Conservation (phyloP, 2,888 invertebrate species). For the Diplolepis rosae region DNA sequence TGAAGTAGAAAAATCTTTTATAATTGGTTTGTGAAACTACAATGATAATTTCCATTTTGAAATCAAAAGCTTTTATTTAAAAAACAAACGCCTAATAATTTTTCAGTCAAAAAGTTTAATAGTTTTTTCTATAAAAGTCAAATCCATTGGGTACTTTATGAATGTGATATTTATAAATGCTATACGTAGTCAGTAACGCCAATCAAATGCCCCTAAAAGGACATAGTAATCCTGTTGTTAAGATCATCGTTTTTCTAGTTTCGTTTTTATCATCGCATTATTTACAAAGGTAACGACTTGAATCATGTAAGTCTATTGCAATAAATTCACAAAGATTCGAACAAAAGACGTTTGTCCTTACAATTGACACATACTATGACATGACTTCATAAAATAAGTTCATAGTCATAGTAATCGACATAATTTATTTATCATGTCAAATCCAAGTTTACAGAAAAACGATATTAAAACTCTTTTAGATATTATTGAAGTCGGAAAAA, state of each 20-base stretch:
- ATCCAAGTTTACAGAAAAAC: neutral
- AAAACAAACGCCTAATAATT: neutral
- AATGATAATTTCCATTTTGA: neutral
- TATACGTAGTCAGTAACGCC: neutral
- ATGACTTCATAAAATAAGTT: neutral
- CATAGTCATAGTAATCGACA: neutral
- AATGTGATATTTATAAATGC: slow-evolving; percentile 22
- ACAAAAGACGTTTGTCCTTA: neutral
- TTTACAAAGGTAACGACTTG: slow-evolving; percentile 21
- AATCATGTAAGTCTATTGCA: slow-evolving; percentile 38
- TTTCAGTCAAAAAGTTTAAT: neutral
- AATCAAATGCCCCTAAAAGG: neutral
- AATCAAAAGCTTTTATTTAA: neutral
- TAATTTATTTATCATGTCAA: neutral
- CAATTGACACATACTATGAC: neutral
- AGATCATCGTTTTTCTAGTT: neutral
- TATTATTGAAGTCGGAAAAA: neutral
- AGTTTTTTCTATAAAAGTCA: neutral
- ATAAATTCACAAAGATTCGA: slow-evolving; percentile 37
- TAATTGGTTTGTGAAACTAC: neutral
- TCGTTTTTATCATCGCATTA: neutral
- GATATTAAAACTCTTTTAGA: neutral
- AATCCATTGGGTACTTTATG: slow-evolving; percentile 11
- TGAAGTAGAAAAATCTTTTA: neutral
- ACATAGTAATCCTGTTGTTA: neutral